These are phyloP conservation scores for Leptopilina boulardi DNA, from an alignment of 1,140 invertebrate genomes.

Conservation along the genomic window DNA sequence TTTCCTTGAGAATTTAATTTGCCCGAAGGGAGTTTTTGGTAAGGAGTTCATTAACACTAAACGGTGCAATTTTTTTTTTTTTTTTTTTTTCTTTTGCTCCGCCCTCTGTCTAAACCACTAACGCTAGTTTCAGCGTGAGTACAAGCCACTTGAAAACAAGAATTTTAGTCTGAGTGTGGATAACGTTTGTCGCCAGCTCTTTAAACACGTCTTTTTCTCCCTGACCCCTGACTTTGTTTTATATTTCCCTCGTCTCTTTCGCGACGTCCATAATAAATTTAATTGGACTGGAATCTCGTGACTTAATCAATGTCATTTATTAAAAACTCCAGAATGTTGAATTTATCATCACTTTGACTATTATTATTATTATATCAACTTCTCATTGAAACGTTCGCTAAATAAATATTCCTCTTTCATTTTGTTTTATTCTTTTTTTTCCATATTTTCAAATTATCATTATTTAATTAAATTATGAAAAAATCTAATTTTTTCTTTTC, in stretches of 20 bases:
- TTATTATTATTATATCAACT: not conserved
- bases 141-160: not conserved
- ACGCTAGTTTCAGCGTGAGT: not conserved
- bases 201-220: constrained; percentile 4
- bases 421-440: not conserved
- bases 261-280: constrained; percentile 16
- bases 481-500: not conserved
- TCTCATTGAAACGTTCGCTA: not conserved
- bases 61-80: not conserved
- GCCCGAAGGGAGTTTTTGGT: not conserved
- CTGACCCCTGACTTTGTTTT: constrained; percentile 6
- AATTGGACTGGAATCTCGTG: constrained; percentile 27
- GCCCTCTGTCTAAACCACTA: not conserved
- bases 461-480: not conserved
- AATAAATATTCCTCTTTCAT: not conserved
- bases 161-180: not conserved
- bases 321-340: not conserved
- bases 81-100: not conserved
- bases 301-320: constrained; percentile 3
- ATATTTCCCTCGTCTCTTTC: constrained; percentile 12
- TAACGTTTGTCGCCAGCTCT: constrained; percentile 20
- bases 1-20: not conserved
- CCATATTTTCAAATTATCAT: no score
- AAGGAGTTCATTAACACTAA: not conserved
- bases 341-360: not conserved